Percentiles rank a stretch among this genome's conserved stretches.
These are phyloP conservation scores for Magallana gigas DNA, from an alignment of 1,140 invertebrate species.

Conservation along the genomic window DNA sequence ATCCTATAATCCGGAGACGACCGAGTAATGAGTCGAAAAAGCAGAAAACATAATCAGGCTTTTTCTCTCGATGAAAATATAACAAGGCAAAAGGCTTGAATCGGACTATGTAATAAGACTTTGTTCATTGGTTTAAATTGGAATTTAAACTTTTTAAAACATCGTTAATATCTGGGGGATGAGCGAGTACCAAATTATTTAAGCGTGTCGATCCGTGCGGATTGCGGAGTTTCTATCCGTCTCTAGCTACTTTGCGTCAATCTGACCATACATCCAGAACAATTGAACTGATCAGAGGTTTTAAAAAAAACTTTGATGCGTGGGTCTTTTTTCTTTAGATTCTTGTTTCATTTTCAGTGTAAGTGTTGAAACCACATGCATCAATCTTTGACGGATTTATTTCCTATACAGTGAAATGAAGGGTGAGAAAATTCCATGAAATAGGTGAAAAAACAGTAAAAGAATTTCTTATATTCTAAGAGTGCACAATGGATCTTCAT, in stretches of 20 bases:
- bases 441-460: not conserved
- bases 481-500: not conserved
- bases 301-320: not conserved
- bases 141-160: slow-evolving; percentile 21
- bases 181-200: slow-evolving; percentile 1
- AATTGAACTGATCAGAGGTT: not conserved
- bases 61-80: not conserved
- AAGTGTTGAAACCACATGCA: not conserved
- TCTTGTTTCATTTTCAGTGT: not conserved
- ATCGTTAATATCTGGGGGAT: slow-evolving; percentile 13
- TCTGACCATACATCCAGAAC: slow-evolving; percentile 1
- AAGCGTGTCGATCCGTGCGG: slow-evolving; percentile 19
- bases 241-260: not conserved
- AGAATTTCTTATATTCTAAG: not conserved
- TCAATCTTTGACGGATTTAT: not conserved
- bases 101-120: slow-evolving; percentile 19
- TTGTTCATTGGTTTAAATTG: slow-evolving; percentile 35
- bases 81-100: slow-evolving; percentile 20
- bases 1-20: slow-evolving; percentile 19
- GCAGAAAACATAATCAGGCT: not conserved
- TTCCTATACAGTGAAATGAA: not conserved
- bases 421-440: not conserved
- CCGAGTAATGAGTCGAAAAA: slow-evolving; percentile 4
- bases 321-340: not conserved
- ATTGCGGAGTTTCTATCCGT: not conserved